A percentile compares a stretch with the other conserved stretches of the same genome.
These are phyloP conservation scores for Herpetotheres cachinnans DNA, from an alignment of 2,113 vertebrate species.

Conservation along the genomic window DNA sequence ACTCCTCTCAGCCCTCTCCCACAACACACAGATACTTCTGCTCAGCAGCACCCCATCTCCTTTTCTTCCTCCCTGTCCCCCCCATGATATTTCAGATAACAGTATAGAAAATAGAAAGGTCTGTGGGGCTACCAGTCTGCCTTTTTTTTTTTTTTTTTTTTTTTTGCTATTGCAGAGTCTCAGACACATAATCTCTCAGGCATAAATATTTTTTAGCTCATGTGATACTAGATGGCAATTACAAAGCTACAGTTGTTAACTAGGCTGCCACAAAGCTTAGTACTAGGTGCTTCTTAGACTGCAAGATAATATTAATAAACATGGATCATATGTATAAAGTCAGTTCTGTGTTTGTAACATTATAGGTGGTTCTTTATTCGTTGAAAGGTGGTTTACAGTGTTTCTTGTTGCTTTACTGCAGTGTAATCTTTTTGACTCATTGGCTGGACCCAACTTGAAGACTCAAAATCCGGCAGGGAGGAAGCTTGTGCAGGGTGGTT, in stretches of 20 bases:
- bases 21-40: neutral
- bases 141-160: neutral
- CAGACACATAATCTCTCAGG: neutral
- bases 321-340: accelerated
- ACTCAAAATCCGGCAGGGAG: neutral
- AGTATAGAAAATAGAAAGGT: neutral
- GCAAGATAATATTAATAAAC: neutral
- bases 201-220: neutral
- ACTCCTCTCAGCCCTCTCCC: neutral
- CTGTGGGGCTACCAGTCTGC: neutral
- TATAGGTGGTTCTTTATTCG: neutral
- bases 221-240: neutral
- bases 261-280: neutral
- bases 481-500: neutral
- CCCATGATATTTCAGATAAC: neutral
- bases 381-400: neutral
- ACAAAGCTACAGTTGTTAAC: neutral
- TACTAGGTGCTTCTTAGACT: neutral
- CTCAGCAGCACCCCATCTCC: neutral
- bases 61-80: neutral
- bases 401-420: neutral
- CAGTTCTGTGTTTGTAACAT: neutral
- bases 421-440: neutral
- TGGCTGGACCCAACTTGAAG: neutral
- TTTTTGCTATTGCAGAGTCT: neutral